phyloP scores from a whole-genome alignment of 2,888 invertebrate genomes.

The Sepioteuthis lessoniana region DNA sequence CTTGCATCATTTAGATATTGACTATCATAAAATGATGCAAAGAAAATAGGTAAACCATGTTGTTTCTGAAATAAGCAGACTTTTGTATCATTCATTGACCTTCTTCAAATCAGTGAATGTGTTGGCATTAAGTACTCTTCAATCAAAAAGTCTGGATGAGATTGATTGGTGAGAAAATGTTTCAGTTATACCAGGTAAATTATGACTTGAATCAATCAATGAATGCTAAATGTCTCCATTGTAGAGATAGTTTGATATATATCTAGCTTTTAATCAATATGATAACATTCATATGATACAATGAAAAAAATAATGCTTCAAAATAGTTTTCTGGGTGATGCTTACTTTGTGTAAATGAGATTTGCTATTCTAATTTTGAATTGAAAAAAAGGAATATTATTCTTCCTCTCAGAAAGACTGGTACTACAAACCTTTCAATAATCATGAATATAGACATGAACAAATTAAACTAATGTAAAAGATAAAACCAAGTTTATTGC shows the following conservation, averaged over 20 bases:
- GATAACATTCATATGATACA: neutral
- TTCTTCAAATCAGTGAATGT: neutral
- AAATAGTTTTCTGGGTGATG: neutral
- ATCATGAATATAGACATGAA: too few species aligned
- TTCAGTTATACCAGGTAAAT: neutral
- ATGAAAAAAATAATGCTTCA: neutral
- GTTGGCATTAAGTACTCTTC: too few species aligned
- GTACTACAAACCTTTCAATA: neutral
- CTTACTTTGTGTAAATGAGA: neutral
- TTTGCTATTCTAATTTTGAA: neutral
- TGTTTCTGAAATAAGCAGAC: slow-evolving; percentile 20
- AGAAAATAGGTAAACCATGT: neutral
- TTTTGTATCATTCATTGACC: neutral
- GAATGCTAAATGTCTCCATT: neutral
- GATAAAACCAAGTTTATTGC: neutral
- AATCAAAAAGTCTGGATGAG: too few species aligned
- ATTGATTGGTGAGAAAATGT: neutral
- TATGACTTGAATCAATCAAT: slow-evolving; percentile 25
- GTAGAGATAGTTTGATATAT: neutral
- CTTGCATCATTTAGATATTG: neutral
- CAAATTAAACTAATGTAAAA: neutral
- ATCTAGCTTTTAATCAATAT: neutral
- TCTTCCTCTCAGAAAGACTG: neutral
- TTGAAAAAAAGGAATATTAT: neutral
- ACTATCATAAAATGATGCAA: neutral